Percentiles rank a stretch among this genome's conserved stretches.
Conservation (phyloP, 2,797 vertebrate genomes). For the Platalea minor region DNA sequence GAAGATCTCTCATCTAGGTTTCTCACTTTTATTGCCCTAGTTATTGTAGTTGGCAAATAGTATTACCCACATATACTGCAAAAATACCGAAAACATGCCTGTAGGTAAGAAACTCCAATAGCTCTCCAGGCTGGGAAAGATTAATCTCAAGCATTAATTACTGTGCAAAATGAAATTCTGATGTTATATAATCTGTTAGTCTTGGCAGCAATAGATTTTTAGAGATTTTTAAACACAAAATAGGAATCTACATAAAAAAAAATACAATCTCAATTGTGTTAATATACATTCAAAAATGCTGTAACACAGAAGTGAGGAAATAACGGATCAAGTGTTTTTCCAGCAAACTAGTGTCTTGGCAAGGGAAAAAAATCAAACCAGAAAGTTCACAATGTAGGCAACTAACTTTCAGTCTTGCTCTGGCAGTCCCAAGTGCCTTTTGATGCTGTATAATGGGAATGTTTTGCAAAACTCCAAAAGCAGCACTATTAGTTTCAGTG, state of each 20-base stretch:
- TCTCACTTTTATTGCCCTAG: constrained; percentile 55
- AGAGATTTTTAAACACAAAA: neutral
- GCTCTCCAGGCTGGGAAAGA: constrained; percentile 43
- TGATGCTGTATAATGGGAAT: neutral
- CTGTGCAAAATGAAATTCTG: constrained; percentile 57
- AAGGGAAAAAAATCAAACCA: neutral
- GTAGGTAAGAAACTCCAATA: constrained; percentile 60
- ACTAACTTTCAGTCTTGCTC: neutral
- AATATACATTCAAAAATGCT: neutral
- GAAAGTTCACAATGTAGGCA: neutral
- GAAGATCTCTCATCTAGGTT: constrained; percentile 65
- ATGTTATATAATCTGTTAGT: constrained; percentile 45
- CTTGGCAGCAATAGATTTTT: neutral
- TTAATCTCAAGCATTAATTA: constrained; percentile 66
- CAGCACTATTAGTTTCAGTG: neutral
- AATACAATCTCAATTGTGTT: neutral
- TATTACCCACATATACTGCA: constrained; percentile 39
- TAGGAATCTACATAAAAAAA: neutral
- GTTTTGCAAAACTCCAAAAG: neutral
- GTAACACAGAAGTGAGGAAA: neutral
- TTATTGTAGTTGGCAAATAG: constrained; percentile 65
- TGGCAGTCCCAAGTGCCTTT: neutral
- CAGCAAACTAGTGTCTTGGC: neutral
- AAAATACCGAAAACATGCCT: constrained; percentile 57
- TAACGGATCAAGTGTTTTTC: neutral